phyloP scores from a whole-genome alignment of 2,888 invertebrate species.

The Drosophila hamatofila region DNA sequence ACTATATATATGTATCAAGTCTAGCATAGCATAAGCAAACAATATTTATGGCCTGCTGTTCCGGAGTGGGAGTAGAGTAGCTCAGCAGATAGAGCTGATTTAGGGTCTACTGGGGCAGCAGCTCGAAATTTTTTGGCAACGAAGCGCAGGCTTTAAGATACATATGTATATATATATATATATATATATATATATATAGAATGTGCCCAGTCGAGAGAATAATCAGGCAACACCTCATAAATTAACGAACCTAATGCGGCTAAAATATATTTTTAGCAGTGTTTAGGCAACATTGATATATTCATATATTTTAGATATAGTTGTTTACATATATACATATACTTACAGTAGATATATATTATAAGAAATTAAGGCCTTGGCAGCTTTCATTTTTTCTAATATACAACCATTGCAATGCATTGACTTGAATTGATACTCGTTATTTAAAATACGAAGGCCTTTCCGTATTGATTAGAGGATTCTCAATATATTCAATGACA shows the following conservation, averaged over 20 bases:
- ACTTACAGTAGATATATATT: no score
- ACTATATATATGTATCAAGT: slow-evolving; percentile 28
- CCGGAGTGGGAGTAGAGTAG: slow-evolving; percentile 16
- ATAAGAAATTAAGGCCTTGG: no score
- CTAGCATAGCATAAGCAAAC: slow-evolving; percentile 64
- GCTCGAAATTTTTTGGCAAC: slow-evolving; percentile 62
- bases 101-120: slow-evolving; percentile 12
- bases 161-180: slow-evolving; percentile 68
- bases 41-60: slow-evolving; percentile 66
- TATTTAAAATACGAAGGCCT: no score
- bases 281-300: background rate
- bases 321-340: no score
- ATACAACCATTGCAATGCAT: no score
- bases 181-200: slow-evolving; percentile 48
- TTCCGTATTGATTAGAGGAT: background rate
- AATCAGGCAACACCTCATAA: slow-evolving; percentile 79
- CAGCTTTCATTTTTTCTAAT: no score
- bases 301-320: no score
- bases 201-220: slow-evolving; percentile 61
- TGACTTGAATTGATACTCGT: no score
- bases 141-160: slow-evolving; percentile 41
- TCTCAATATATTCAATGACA: background rate
- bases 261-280: slow-evolving; percentile 15
- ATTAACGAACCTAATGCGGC: slow-evolving; percentile 41
- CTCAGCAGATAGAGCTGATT: slow-evolving; percentile 5